Percentiles rank a stretch among this genome's conserved stretches.
Evolutionary conservation across 2,113 vertebrate genomes (phyloP).

Genomic region (Atherinomorus stipes): DNA sequence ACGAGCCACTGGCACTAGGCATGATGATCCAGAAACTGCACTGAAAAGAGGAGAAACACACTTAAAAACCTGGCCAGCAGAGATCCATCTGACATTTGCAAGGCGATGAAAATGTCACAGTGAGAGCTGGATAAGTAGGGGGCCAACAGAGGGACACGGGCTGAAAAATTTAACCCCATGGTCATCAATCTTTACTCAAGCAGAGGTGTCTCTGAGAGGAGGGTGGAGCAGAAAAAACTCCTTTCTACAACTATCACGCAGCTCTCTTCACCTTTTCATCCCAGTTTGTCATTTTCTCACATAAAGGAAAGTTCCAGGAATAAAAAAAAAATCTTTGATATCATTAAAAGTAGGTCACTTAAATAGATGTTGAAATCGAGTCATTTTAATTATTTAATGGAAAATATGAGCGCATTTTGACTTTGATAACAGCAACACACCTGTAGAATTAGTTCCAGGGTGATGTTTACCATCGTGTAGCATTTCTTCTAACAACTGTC

Average conservation of each 20-base stretch:
- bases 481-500: no score
- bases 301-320: no score
- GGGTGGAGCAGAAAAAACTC: neutral
- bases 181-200: conserved; percentile 22
- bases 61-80: conserved; percentile 12
- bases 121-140: conserved; percentile 21
- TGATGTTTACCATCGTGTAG: no score
- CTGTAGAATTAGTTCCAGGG: no score
- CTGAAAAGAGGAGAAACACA: conserved; percentile 25
- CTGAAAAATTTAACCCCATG: conserved; percentile 23
- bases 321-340: no score
- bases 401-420: no score
- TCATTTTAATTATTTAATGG: no score
- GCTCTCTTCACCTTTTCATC: neutral
- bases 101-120: conserved; percentile 29
- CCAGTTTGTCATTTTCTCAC: neutral
- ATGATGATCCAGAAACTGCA: conserved; percentile 3
- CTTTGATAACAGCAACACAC: no score
- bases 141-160: conserved; percentile 16
- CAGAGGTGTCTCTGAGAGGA: neutral
- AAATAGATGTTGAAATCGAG: no score
- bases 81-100: conserved; percentile 41
- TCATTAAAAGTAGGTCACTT: no score
- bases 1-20: neutral
- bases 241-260: neutral